Conservation (phyloP, 2,888 invertebrate genomes). For the Quadroppia sp. region DNA sequence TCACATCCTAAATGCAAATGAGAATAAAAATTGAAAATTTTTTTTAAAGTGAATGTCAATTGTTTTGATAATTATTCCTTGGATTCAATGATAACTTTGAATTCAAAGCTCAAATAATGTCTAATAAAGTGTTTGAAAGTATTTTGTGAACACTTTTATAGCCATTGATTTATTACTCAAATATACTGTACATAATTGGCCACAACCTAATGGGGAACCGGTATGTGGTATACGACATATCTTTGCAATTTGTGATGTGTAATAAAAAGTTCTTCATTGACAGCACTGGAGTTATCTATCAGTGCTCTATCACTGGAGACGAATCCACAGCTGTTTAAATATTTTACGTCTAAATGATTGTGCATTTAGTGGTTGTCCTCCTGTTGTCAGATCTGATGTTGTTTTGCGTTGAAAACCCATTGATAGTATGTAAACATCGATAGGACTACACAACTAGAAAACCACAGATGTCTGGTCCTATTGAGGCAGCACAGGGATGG, state of each 20-base stretch:
- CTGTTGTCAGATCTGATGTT: neutral
- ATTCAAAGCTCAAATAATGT: too few relatives aligned
- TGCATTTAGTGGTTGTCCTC: conserved; percentile 23
- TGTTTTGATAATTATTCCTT: too few relatives aligned
- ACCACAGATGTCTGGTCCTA: conserved; percentile 35
- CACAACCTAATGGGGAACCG: neutral
- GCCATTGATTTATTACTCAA: neutral
- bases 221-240: neutral
- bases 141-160: neutral
- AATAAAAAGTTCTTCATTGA: conserved; percentile 12
- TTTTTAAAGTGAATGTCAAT: too few relatives aligned
- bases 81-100: too few relatives aligned
- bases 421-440: conserved; percentile 4
- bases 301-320: neutral
- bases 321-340: conserved; percentile 32
- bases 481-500: neutral
- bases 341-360: conserved; percentile 33
- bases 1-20: too few relatives aligned
- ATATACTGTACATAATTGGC: too few relatives aligned
- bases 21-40: too few relatives aligned
- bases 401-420: neutral
- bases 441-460: neutral
- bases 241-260: neutral
- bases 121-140: too few relatives aligned
- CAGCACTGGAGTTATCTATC: neutral